These are phyloP conservation scores for Addax nasomaculatus DNA, from an alignment of 2,113 vertebrate species.

Conservation along the genomic window DNA sequence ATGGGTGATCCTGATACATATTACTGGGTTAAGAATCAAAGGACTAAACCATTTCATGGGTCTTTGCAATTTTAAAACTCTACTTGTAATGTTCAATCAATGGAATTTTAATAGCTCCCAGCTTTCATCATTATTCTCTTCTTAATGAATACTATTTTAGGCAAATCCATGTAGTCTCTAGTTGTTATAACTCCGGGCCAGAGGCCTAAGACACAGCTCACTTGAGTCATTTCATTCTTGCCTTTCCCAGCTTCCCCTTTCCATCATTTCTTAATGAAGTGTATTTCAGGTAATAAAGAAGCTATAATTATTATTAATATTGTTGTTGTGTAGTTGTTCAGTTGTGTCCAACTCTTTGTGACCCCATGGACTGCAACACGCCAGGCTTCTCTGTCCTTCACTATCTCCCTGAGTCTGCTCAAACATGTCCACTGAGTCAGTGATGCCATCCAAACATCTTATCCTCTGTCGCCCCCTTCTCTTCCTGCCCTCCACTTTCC, in stretches of 20 bases:
- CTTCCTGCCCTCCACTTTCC: background rate
- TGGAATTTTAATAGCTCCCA: constrained; percentile 3
- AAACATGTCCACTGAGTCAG: background rate
- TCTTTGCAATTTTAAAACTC: constrained; percentile 24
- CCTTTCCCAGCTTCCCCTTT: background rate
- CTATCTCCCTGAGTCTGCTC: background rate
- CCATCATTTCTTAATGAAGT: background rate
- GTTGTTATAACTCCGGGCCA: background rate
- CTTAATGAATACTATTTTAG: background rate
- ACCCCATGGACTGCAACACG: background rate
- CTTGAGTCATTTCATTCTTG: constrained; percentile 10
- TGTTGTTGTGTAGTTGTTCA: background rate
- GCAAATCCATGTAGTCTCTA: background rate
- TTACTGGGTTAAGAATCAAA: constrained; percentile 15
- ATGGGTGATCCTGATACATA: constrained; percentile 11
- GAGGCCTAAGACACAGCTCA: background rate
- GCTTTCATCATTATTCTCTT: constrained; percentile 33
- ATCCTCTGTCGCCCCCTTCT: background rate
- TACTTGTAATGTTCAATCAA: constrained; percentile 34
- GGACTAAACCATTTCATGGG: constrained; percentile 37
- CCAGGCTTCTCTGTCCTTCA: background rate
- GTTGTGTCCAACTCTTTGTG: background rate
- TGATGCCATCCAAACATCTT: background rate
- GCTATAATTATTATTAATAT: background rate
- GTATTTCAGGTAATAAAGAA: constrained; percentile 43